Evolutionary conservation across 1,140 invertebrate genomes (phyloP), one percentile per base, ranked within the genome.

Genomic region (Harlomillsia oculata): DNA sequence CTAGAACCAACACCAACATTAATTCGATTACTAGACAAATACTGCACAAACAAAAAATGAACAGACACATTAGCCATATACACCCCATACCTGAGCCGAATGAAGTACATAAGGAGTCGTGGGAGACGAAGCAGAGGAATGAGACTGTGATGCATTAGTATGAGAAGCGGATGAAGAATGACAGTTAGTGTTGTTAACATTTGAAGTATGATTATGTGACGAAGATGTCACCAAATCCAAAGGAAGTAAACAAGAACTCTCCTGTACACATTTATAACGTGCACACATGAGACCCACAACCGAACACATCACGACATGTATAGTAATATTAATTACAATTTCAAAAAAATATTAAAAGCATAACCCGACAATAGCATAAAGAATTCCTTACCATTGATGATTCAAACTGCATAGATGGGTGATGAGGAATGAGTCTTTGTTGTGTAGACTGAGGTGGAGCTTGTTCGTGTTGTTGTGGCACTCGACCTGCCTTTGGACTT

Each of bases 401-500:
- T 20, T 65, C 63, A 52, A 56, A 65, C 2, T 51, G 13, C 28
- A 56, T 36, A 8, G 56, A 4, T 20, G 58, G 63, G 44, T 61
- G 56, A 26, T 53, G 53, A 2, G 32, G 1, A 4, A 57, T 59
- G 37, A 59, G 48, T 49, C 59, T 30, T 30, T 53, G 63, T 34
- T 61, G 63, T 13, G 23, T 43, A 4, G 56, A 30, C 29, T 56
- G 58, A 5, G 62, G 48, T 21, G 29, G 58, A n/a, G 40, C 52
- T 52, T 49, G 63, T 30, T 64, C 63, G 25, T 61, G 56, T 30
- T 54, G 52, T 28, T 53, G 56, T 20, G 59, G 56, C 36, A 59
- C 60, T 18, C 63, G 34, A 18, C 63, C 59, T n/a, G 63, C 53
- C 45, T 65, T 65, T 43, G 64, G 64, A 65, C 64, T 65, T 25